Evolutionary conservation across 1,140 invertebrate genomes (phyloP), one percentile per base, ranked within the genome.

Genomic region (Agrilus planipennis): DNA sequence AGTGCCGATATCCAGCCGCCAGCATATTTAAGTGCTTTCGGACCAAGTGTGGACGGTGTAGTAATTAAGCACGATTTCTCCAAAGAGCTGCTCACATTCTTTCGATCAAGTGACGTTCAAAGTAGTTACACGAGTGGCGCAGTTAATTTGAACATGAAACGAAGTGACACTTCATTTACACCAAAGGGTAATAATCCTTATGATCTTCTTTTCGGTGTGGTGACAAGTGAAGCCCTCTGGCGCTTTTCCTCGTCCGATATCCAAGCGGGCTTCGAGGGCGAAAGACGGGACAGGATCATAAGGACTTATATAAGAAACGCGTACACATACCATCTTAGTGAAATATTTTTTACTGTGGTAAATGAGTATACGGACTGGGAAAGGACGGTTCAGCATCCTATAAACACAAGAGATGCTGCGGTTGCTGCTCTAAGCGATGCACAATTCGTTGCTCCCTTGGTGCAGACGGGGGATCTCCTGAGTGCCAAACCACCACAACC

Each of bases 341-440:
- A 98, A 64, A 95, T 98, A 60, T 93, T 92, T 65, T 90, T 93
- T 54, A 95, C 93, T 25, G 81, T 84, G 16, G 84, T 94, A 23
- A 96, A 97, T 58, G 91, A 97, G 53, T 99, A 99, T 58, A 94
- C 89, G 7, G 89, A 96, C 60, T 96, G 92, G 92, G 89, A 93
- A 58, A 70, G 85, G 60, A 89, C 89, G 1, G 81, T 85, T 2
- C 77, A 89, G 56, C 88, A 94, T 67, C 89, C 89, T 16, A 81
- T 91, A 34, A 88, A 89, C 52, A 89, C 90, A 0, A 69, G 93
- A 22, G 90, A 97, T 55, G 85, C 88, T 18, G 88, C 92, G 1
- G 80, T 97, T 4, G 79, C 89, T 12, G 86, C 93, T 2, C 62
- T 98, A 0, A 90, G 89, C 35, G 94, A 99, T 58, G 91, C 86